Evolutionary conservation across 2,888 invertebrate genomes (phyloP).

Genomic region (Drosophila borealis): DNA sequence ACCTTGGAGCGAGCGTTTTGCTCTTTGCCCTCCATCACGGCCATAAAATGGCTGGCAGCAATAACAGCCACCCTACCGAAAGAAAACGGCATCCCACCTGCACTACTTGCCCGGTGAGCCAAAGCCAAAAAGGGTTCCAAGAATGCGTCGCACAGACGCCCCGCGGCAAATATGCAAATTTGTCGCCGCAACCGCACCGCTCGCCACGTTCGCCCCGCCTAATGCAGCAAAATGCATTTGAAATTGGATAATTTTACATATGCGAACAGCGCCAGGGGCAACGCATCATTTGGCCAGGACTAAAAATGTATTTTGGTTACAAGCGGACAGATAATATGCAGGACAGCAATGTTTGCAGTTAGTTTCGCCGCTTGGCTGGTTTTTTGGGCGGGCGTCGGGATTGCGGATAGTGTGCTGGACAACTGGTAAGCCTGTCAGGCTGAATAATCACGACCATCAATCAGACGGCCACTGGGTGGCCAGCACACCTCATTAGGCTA

Average conservation of each 20-base stretch:
- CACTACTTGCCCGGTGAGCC: conserved; percentile 34
- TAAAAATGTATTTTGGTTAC: conserved; percentile 62
- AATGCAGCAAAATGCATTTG: conserved; percentile 75
- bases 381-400: neutral
- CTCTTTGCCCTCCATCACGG: conserved; percentile 30
- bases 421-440: conserved; percentile 62
- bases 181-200: conserved; percentile 19
- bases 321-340: conserved; percentile 60
- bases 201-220: conserved; percentile 7
- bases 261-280: conserved; percentile 56
- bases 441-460: conserved; percentile 78
- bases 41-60: conserved; percentile 45
- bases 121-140: conserved; percentile 27
- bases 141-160: conserved; percentile 22
- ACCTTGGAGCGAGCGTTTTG: conserved; percentile 20
- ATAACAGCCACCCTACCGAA: conserved; percentile 27
- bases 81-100: conserved; percentile 14
- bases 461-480: conserved; percentile 60
- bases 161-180: conserved; percentile 66
- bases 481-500: conserved; percentile 77
- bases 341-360: conserved; percentile 34
- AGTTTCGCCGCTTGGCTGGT: conserved; percentile 14
- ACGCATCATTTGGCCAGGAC: conserved; percentile 50
- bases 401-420: conserved; percentile 11
- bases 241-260: conserved; percentile 74